A percentile compares a stretch with the other conserved stretches of the same genome.
phyloP scores from a whole-genome alignment of 2,113 vertebrate genomes.

The Rhombomys opimus region DNA sequence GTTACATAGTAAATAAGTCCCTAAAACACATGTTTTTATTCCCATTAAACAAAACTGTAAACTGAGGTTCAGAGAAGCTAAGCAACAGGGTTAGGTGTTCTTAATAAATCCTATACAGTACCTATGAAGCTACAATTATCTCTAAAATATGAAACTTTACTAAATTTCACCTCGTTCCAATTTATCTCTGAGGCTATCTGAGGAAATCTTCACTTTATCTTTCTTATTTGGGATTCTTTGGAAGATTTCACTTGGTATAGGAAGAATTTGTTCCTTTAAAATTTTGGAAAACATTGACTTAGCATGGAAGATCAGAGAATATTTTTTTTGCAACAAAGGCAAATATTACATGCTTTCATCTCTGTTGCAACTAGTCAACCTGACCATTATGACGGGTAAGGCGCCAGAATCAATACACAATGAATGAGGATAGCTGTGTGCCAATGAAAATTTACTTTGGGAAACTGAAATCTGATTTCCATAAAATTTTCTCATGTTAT shows the following conservation, averaged over 20 bases:
- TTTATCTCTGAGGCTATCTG: not conserved
- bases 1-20: not conserved
- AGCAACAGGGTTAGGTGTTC: not conserved
- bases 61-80: not conserved
- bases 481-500: not conserved
- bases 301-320: not conserved
- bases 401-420: not conserved
- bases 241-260: not conserved
- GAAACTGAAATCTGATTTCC: constrained; percentile 37
- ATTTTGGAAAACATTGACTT: not conserved
- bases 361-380: not conserved
- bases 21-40: not conserved
- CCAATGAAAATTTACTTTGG: not conserved
- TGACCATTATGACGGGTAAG: not conserved
- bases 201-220: not conserved
- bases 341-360: not conserved
- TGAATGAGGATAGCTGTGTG: not conserved
- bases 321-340: not conserved
- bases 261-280: not conserved
- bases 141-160: not conserved
- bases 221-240: not conserved
- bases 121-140: not conserved
- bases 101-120: not conserved
- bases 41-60: not conserved
- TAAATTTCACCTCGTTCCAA: not conserved